These are phyloP conservation scores for Plutomurus gul DNA, from an alignment of 1,140 invertebrate species.

Conservation along the genomic window DNA sequence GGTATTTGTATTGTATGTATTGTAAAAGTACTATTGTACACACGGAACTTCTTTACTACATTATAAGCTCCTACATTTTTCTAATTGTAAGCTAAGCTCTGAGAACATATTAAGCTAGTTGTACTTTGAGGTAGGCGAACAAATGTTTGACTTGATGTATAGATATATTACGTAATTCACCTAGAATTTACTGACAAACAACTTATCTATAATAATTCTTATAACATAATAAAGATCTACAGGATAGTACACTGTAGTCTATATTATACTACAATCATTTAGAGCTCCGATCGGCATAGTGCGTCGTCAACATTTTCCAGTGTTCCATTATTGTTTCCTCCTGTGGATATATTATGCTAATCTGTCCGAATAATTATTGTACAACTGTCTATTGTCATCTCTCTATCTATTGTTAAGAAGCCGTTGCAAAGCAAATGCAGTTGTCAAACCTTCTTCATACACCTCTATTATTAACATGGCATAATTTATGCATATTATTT, in stretches of 20 bases:
- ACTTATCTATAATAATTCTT: not conserved
- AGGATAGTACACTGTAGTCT: too few relatives aligned
- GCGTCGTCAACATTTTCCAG: not conserved
- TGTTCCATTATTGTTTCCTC: too few relatives aligned
- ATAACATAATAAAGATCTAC: not conserved
- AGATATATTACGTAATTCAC: not conserved
- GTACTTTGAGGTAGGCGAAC: conserved; percentile 22
- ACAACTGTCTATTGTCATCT: too few relatives aligned
- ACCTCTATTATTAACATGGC: too few relatives aligned
- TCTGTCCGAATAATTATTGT: too few relatives aligned
- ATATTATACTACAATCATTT: conserved; percentile 1
- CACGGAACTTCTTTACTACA: not conserved
- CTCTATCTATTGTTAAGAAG: too few relatives aligned
- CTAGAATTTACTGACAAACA: not conserved
- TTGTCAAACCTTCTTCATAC: too few relatives aligned
- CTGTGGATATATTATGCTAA: too few relatives aligned
- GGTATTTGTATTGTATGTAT: conserved; percentile 2
- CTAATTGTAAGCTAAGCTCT: too few relatives aligned
- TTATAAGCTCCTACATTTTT: conserved; percentile 20
- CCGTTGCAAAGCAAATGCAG: too few relatives aligned
- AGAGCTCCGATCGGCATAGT: not conserved
- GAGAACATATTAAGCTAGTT: conserved; percentile 1
- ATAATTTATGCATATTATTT: too few relatives aligned
- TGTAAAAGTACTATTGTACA: not conserved
- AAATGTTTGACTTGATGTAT: conserved; percentile 6